Evolutionary conservation across 2,113 vertebrate genomes (phyloP).

Genomic region (Polyodon spathula): DNA sequence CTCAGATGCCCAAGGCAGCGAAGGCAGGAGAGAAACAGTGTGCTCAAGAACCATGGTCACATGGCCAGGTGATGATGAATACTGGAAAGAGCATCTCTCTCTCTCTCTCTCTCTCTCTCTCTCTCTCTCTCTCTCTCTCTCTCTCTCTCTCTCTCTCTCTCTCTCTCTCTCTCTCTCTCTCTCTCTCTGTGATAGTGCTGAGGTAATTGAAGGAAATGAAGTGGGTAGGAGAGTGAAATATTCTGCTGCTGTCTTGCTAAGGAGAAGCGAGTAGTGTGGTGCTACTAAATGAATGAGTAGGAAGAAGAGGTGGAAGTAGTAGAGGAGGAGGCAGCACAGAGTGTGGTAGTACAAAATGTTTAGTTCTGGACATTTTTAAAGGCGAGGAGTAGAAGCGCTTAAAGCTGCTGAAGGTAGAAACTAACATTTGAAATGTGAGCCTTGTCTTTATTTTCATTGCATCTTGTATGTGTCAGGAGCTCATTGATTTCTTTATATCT

Average conservation of each 20-base stretch:
- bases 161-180: neutral
- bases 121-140: constrained; percentile 1
- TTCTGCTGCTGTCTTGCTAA: constrained; percentile 26
- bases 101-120: constrained; percentile 4
- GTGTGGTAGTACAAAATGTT: neutral
- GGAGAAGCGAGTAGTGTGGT: too few relatives aligned
- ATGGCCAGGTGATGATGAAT: constrained; percentile 22
- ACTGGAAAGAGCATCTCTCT: constrained; percentile 41
- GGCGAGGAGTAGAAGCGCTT: too few relatives aligned
- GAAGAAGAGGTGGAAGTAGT: constrained; percentile 11
- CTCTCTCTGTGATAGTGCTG: neutral
- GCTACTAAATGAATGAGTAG: constrained; percentile 27
- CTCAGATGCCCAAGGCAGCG: constrained; percentile 25
- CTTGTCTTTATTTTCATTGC: too few relatives aligned
- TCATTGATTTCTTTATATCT: too few relatives aligned
- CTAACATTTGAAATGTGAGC: too few relatives aligned
- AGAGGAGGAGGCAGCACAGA: constrained; percentile 5
- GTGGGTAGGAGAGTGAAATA: constrained; percentile 25
- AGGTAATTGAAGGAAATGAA: constrained; percentile 26
- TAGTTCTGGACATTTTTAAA: too few relatives aligned
- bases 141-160: constrained; percentile 3
- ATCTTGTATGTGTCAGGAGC: too few relatives aligned
- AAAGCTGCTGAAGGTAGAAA: too few relatives aligned
- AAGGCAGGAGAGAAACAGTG: constrained; percentile 18
- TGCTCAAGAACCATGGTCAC: constrained; percentile 24